Conservation (phyloP, 2,888 invertebrate species). For the Alloscopus bannaensis region DNA sequence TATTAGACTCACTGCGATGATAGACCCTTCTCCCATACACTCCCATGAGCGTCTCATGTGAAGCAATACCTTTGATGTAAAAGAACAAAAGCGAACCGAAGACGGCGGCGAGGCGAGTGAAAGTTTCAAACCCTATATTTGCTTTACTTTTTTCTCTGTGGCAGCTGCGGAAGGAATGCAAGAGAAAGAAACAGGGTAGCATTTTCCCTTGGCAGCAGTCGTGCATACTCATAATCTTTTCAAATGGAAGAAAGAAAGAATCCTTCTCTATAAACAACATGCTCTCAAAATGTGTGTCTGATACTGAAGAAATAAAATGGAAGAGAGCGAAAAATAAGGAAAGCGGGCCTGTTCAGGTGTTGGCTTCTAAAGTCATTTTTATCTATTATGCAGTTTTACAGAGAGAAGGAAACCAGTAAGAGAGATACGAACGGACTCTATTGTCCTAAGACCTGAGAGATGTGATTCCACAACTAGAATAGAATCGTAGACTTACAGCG, state of each 20-base stretch:
- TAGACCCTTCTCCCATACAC: slow-evolving; percentile 13
- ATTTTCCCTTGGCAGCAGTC: slow-evolving; percentile 16
- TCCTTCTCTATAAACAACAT: no score
- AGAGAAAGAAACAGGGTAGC: slow-evolving; percentile 11
- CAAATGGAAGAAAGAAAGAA: slow-evolving; percentile 25
- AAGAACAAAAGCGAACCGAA: neutral
- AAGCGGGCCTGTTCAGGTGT: slow-evolving; percentile 38
- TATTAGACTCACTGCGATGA: slow-evolving; percentile 13
- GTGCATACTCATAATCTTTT: slow-evolving; percentile 35
- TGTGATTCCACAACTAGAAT: no score
- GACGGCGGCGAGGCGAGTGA: neutral
- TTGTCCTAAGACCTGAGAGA: no score
- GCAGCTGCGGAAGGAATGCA: slow-evolving; percentile 38
- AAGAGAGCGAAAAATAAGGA: slow-evolving; percentile 9
- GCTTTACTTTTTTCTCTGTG: slow-evolving; percentile 27
- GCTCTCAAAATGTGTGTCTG: no score
- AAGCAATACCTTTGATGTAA: slow-evolving; percentile 5
- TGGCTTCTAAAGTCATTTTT: slow-evolving; percentile 17
- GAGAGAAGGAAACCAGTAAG: slow-evolving; percentile 7
- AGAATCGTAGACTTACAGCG: no score
- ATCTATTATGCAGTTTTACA: slow-evolving; percentile 51
- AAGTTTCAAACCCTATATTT: slow-evolving; percentile 44
- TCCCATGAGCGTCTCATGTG: no score
- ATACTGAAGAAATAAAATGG: no score
- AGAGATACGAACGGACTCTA: no score